Percentiles rank a stretch among this genome's conserved stretches.
These are phyloP conservation scores for Aphidius ervi DNA, from an alignment of 1,140 invertebrate genomes.

Conservation along the genomic window DNA sequence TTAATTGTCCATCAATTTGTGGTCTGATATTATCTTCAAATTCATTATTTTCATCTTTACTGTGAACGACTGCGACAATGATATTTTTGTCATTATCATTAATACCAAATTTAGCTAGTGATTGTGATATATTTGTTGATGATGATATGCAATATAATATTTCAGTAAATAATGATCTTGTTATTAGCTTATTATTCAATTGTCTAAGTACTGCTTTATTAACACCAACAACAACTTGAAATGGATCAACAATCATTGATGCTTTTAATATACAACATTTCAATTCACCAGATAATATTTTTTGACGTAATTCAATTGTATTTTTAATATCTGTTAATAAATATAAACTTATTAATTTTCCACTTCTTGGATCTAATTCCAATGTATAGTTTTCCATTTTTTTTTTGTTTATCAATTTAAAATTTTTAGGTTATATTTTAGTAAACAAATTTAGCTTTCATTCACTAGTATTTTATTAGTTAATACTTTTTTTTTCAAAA, in stretches of 20 bases:
- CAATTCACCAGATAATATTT: constrained; percentile 55
- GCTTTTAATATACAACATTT: constrained; percentile 63
- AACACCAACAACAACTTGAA: constrained; percentile 64
- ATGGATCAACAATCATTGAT: constrained; percentile 58
- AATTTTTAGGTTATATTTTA: constrained; percentile 1
- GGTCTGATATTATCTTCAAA: constrained; percentile 39
- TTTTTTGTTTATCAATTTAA: not conserved
- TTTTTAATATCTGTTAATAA: constrained; percentile 62
- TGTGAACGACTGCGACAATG: constrained; percentile 56
- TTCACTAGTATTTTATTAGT: too few species aligned
- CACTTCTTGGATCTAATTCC: constrained; percentile 50
- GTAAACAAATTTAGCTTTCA: not conserved
- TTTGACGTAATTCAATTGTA: constrained; percentile 51
- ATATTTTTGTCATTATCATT: constrained; percentile 55
- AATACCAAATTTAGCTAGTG: constrained; percentile 63
- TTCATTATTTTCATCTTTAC: constrained; percentile 40
- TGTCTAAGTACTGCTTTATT: constrained; percentile 62
- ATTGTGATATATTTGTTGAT: constrained; percentile 65
- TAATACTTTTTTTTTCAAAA: too few species aligned
- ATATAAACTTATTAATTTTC: constrained; percentile 53
- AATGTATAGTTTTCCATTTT: constrained; percentile 27
- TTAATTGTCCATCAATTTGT: constrained; percentile 52
- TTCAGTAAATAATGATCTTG: constrained; percentile 63
- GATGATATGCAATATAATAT: constrained; percentile 66
- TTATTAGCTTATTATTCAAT: constrained; percentile 54